Conservation (phyloP, 2,113 vertebrate species). For the Pluvianellus socialis region DNA sequence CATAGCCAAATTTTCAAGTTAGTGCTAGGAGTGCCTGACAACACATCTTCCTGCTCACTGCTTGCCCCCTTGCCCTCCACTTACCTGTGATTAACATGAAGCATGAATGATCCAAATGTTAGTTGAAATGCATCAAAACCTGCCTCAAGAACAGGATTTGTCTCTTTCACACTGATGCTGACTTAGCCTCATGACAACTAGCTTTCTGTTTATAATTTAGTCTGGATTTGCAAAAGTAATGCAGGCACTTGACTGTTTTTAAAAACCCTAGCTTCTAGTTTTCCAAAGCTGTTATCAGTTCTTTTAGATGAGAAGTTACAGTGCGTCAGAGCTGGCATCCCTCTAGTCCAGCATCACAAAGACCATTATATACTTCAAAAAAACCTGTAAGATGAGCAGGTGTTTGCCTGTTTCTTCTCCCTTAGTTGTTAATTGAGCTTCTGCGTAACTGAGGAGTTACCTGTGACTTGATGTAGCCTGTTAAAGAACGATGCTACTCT, state of each 20-base stretch:
- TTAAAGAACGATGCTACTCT: not conserved
- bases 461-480: not conserved
- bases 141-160: not conserved
- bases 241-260: not conserved
- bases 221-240: not conserved
- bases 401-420: not conserved
- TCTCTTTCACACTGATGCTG: not conserved
- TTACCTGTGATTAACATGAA: not conserved
- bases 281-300: not conserved
- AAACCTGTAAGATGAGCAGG: not conserved
- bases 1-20: not conserved
- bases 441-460: not conserved
- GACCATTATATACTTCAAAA: not conserved
- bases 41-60: not conserved
- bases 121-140: not conserved
- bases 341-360: not conserved
- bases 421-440: not conserved
- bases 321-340: not conserved
- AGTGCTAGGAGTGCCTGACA: not conserved
- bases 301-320: accelerated
- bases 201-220: not conserved
- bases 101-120: not conserved
- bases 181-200: not conserved
- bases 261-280: not conserved
- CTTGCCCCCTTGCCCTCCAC: not conserved